Evolutionary conservation across 2,888 invertebrate species (phyloP).

Genomic region (Formica aserva): DNA sequence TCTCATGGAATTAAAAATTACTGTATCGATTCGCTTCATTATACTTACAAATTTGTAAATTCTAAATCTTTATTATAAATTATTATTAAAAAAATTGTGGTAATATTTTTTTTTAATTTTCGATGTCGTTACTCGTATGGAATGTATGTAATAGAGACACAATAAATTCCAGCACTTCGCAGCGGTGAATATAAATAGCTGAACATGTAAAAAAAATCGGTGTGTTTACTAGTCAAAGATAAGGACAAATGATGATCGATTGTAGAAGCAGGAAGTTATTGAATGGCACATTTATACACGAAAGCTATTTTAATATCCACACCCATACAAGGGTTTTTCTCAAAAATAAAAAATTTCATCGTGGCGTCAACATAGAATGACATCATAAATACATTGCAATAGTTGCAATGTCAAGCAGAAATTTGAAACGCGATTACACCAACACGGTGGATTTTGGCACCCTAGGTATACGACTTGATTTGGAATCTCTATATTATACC

Average conservation of each 20-base stretch:
- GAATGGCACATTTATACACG: neutral
- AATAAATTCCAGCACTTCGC: neutral
- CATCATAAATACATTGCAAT: neutral
- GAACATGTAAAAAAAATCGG: neutral
- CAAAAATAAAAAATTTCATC: neutral
- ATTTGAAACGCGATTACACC: neutral
- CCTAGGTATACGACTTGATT: neutral
- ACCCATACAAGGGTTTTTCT: neutral
- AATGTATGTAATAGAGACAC: neutral
- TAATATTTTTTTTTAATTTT: neutral
- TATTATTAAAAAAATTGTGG: neutral
- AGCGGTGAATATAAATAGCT: constrained; percentile 1
- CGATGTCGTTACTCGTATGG: neutral
- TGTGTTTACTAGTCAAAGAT: constrained; percentile 51
- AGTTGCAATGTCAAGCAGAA: neutral
- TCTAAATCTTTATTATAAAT: neutral
- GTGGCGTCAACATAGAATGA: neutral
- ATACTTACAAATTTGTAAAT: neutral
- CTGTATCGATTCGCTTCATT: neutral
- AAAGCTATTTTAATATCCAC: neutral
- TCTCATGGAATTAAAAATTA: neutral
- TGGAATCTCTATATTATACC: neutral
- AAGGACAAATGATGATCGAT: constrained; percentile 26
- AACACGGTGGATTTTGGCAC: neutral
- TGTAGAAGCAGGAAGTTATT: neutral